Base-by-base conservation (phyloP, 53 echinoderm and acorn worm genomes). In the Holothuria leucospilota region DNA sequence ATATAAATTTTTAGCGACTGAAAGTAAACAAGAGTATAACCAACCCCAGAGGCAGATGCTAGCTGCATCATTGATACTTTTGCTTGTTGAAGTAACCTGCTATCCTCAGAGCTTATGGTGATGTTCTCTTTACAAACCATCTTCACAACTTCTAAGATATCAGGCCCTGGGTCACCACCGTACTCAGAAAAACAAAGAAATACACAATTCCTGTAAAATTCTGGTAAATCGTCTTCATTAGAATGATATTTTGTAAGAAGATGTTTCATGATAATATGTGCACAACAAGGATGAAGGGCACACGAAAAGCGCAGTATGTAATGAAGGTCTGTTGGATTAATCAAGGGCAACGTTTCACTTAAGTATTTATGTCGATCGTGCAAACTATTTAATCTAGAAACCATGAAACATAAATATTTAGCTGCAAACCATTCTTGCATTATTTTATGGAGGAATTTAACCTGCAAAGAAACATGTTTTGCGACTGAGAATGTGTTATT, bases 121-220 rank as follows among this genome's bases (percentile, higher is more conserved):
- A 75, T 13, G 25, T 16, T 25, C 10, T 75, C 51, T 75, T 21
- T 75, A 20, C 49, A 21, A 6, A 49, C 6, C 26, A 13, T 25
- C 12, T 11, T 52, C 51, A 75, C 75, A 51, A 41, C 21, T 2
- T 75, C 51, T n/a, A 25, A 5, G 11, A 39, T 75, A 28, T 75
- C 15, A 13, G 10, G 8, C 6, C 27, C 25, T 9, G 51, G 41
- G 1, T 42, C 13, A 25, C 14, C 46, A 52, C 20, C 27, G 41
- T n/a, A n/a, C 27, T 75, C 75, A 49, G 75, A 42, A 75, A 75
- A 75, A 75, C 75, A 75, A 75, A 75, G 75, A 49, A 49, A 20
- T 2, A 23, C 16, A 51, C 21, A 51, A 16, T 24, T 49, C 20
- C 8, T 13, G 26, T 40, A 20, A 13, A 11, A 9, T 52, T 75